Base-by-base conservation (phyloP, 2,888 invertebrate species). In the Nemoura dubitans region DNA sequence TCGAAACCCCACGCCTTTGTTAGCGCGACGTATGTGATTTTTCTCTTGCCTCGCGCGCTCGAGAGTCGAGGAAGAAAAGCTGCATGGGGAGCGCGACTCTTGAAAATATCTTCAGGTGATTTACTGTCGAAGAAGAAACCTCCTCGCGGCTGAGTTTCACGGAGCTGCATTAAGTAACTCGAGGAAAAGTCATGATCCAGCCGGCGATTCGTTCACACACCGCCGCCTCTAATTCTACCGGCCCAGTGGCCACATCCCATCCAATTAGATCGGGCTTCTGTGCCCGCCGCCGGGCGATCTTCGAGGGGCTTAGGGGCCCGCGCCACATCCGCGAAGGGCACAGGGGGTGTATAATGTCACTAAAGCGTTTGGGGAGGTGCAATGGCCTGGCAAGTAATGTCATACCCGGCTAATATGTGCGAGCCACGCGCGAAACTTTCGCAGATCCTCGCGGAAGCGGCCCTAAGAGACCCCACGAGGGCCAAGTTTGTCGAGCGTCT, bases 161-260 rank as follows among this genome's bases (percentile, higher is more conserved):
- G 16, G 27, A 21, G 36, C 78, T 26, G 29, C 80, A 77, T 29
- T 85, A 85, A 85, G 77, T 80, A 86, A 80, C 85, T 86, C 85
- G 77, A 77, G 85, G 85, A 86, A 86, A 86, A 86, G 85, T 86
- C 85, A 86, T 86, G 85, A 86, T 86, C 85, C 36, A 30, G 85
- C n/a, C n/a, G 85, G 30, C 85, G 78, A 86, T 80, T 82, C 82
- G 42, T 86, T 86, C 86, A 86, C 86, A 82, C 86, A n/a, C 86
- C 86, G 86, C 80, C 86, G 86, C 86, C 81, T 86, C 80, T 86
- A 81, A 86, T 86, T 82, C 82, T 59, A 28, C 81, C 81, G 30
- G 81, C 86, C 86, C 86, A 86, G 43, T 86, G 86, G 82, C 80
- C 86, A 82, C 86, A 86, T 86, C 86, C 81, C 43, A 29, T 86